Percentiles rank a stretch among this genome's conserved stretches.
Evolutionary conservation across 2,888 invertebrate species (phyloP).

Genomic region (Dusona sp.): DNA sequence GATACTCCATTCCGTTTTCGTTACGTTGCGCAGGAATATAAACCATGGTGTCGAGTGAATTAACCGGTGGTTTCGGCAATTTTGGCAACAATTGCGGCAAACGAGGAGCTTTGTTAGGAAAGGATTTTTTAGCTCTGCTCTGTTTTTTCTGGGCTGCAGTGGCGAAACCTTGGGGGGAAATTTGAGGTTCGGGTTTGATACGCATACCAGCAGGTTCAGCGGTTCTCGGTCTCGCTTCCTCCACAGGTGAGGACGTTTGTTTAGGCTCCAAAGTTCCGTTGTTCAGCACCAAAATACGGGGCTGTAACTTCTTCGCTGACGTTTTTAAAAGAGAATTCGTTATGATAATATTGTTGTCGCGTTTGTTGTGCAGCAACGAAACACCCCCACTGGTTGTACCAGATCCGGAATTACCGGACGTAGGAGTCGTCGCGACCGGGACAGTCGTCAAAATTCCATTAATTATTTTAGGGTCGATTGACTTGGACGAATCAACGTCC

Average conservation of each 20-base stretch:
- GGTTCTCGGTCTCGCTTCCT: slow-evolving; percentile 42
- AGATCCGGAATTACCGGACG: slow-evolving; percentile 12
- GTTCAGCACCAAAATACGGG: slow-evolving; percentile 63
- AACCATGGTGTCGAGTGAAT: slow-evolving; percentile 72
- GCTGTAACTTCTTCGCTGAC: slow-evolving; percentile 36
- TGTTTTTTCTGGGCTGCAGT: slow-evolving; percentile 70
- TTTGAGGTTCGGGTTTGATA: slow-evolving; percentile 44
- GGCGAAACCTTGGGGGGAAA: slow-evolving; percentile 38
- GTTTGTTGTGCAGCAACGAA: slow-evolving; percentile 58
- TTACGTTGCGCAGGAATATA: slow-evolving; percentile 68
- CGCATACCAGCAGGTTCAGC: slow-evolving; percentile 32
- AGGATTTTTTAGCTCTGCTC: slow-evolving; percentile 83
- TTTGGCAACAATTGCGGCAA: slow-evolving; percentile 69
- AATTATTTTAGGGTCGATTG: slow-evolving; percentile 31
- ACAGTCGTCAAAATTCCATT: slow-evolving; percentile 55
- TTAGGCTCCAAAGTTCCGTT: slow-evolving; percentile 57
- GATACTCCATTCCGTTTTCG: slow-evolving; percentile 71
- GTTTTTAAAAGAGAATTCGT: slow-evolving; percentile 61
- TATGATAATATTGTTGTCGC: slow-evolving; percentile 61
- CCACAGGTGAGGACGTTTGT: slow-evolving; percentile 4
- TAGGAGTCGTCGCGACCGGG: not conserved
- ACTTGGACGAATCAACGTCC: slow-evolving; percentile 33
- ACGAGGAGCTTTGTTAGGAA: slow-evolving; percentile 79
- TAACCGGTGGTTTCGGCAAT: slow-evolving; percentile 63
- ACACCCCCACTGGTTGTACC: slow-evolving; percentile 21